phyloP scores from a whole-genome alignment of 2,797 vertebrate genomes.

The Syngnathus rostellatus region DNA sequence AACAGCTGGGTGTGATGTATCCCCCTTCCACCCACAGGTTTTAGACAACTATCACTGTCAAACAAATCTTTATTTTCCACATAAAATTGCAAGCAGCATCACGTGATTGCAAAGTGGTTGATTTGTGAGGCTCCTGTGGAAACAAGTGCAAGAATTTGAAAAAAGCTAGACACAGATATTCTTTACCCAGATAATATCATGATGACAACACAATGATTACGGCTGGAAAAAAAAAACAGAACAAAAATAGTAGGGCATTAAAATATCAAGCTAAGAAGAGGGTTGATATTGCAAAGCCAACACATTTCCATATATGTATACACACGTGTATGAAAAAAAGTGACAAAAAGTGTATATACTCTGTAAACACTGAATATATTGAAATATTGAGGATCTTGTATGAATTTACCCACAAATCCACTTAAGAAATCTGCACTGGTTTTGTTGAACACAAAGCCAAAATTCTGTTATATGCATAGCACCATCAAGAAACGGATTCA shows the following conservation, averaged over 20 bases:
- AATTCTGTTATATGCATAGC: background rate
- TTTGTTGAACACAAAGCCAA: background rate
- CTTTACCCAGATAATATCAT: background rate
- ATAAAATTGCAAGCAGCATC: background rate
- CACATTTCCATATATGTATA: no score
- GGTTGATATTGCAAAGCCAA: no score
- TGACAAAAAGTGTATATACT: no score
- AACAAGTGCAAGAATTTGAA: background rate
- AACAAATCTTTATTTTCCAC: background rate
- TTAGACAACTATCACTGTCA: background rate
- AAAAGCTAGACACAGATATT: background rate
- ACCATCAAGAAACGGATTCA: background rate
- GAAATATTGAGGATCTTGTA: background rate
- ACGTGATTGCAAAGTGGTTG: background rate
- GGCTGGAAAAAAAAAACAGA: background rate
- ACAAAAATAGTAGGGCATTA: no score
- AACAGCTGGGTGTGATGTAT: no score
- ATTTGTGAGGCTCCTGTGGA: background rate
- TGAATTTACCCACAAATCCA: background rate
- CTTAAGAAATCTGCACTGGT: background rate
- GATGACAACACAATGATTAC: background rate
- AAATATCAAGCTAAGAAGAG: no score
- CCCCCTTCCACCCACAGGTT: background rate
- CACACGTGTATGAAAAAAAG: no score
- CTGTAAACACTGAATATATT: no score